Conservation (phyloP, 2,797 vertebrate genomes). For the Etheostoma nigrum region DNA sequence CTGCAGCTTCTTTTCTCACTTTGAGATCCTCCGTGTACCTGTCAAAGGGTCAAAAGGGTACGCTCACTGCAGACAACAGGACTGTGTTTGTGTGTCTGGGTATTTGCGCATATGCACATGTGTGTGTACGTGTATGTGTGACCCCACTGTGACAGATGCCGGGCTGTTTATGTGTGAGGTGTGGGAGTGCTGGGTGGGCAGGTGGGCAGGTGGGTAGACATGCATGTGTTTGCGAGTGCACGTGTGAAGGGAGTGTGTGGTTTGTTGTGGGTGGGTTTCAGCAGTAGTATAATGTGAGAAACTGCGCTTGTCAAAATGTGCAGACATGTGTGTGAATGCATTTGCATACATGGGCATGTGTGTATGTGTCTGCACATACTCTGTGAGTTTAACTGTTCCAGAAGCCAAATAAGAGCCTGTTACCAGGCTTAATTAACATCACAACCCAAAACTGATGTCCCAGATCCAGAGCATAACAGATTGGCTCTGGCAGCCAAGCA, state of each 20-base stretch:
- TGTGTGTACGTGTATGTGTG: slow-evolving; percentile 34
- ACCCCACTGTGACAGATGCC: slow-evolving; percentile 81
- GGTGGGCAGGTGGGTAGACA: slow-evolving; percentile 71
- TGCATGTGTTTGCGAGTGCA: slow-evolving; percentile 51
- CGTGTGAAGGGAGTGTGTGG: slow-evolving; percentile 55
- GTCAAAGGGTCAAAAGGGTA: slow-evolving; percentile 84
- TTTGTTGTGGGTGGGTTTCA: slow-evolving; percentile 38
- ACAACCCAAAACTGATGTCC: slow-evolving; percentile 53
- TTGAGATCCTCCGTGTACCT: slow-evolving; percentile 83
- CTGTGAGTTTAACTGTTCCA: slow-evolving; percentile 26
- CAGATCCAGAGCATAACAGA: slow-evolving; percentile 63
- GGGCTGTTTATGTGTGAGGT: slow-evolving; percentile 77
- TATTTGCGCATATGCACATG: slow-evolving; percentile 36
- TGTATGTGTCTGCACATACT: slow-evolving; percentile 37
- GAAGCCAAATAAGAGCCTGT: slow-evolving; percentile 60
- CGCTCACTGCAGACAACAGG: slow-evolving; percentile 72
- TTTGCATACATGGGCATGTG: slow-evolving; percentile 68
- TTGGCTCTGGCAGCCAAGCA: slow-evolving; percentile 54
- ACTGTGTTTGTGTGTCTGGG: slow-evolving; percentile 67
- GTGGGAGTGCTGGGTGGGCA: slow-evolving; percentile 66
- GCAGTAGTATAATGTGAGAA: slow-evolving; percentile 60
- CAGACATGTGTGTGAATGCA: slow-evolving; percentile 61
- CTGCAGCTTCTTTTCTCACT: slow-evolving; percentile 80
- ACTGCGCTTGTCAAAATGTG: slow-evolving; percentile 69
- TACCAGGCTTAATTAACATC: slow-evolving; percentile 42